These are phyloP conservation scores for Brachionichthys hirsutus DNA, from an alignment of 2,113 vertebrate species.

Conservation along the genomic window DNA sequence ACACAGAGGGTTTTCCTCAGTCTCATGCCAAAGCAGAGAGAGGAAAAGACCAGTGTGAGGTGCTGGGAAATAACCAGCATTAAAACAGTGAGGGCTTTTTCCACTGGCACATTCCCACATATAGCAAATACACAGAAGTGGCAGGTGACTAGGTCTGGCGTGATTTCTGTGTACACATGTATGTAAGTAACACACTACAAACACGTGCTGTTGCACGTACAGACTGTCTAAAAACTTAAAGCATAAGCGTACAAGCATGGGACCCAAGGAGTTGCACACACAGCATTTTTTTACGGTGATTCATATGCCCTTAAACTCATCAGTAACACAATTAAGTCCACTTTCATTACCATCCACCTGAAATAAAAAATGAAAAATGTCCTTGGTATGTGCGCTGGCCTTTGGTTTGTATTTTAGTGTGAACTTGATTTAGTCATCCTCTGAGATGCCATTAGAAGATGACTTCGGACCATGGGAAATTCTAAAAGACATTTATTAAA, in stretches of 20 bases:
- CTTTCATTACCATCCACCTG: neutral
- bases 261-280: neutral
- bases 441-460: neutral
- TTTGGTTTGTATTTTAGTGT: conserved; percentile 21
- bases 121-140: conserved; percentile 62
- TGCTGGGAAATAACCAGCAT: conserved; percentile 73
- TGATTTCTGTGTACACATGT: conserved; percentile 45
- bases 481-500: neutral
- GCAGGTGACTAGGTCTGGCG: conserved; percentile 69
- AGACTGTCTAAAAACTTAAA: neutral
- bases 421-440: conserved; percentile 52
- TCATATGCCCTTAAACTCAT: conserved; percentile 19
- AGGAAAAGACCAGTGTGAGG: conserved; percentile 69
- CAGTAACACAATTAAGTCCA: conserved; percentile 17
- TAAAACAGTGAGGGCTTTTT: conserved; percentile 68
- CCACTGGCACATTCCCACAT: conserved; percentile 65
- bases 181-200: conserved; percentile 24
- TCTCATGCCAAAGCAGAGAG: conserved; percentile 57
- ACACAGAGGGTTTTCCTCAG: conserved; percentile 69
- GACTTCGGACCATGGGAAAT: neutral
- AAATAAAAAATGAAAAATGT: no score
- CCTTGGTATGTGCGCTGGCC: conserved; percentile 12
- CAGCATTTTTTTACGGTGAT: neutral
- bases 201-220: neutral
- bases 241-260: neutral